Evolutionary conservation across 1,140 invertebrate genomes (phyloP).

Genomic region (Zaprionus ornatus): DNA sequence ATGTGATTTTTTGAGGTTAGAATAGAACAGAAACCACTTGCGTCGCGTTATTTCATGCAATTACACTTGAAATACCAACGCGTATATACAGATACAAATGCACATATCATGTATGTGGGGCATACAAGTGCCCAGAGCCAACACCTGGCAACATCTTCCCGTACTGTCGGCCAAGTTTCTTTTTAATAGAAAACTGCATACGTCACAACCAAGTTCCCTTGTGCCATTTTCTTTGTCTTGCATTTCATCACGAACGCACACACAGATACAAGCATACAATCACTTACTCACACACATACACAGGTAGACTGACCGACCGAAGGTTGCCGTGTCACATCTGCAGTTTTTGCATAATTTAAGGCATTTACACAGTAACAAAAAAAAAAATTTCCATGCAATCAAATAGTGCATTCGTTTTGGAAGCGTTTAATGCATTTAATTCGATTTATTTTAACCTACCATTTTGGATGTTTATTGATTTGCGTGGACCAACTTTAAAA

Average conservation of each 20-base stretch:
- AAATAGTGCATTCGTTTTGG: background rate
- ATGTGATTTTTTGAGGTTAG: conserved; percentile 64
- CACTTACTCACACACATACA: conserved; percentile 29
- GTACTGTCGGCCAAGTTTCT: conserved; percentile 22
- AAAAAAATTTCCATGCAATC: conserved; percentile 38
- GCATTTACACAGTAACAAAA: background rate
- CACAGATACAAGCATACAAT: conserved; percentile 1
- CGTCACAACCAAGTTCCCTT: conserved; percentile 59
- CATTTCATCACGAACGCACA: conserved; percentile 55
- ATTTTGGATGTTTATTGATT: conserved; percentile 94
- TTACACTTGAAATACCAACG: conserved; percentile 32
- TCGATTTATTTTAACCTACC: conserved; percentile 86
- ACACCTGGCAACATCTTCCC: conserved; percentile 35
- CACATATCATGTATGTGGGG: conserved; percentile 11
- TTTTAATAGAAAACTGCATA: conserved; percentile 71
- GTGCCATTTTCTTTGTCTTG: conserved; percentile 73
- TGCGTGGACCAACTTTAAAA: conserved; percentile 86
- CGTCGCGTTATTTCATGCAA: conserved; percentile 44
- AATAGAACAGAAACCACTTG: conserved; percentile 57
- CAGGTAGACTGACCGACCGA: background rate
- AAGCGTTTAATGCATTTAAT: conserved; percentile 24
- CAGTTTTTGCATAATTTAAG: conserved; percentile 38
- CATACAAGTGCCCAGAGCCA: conserved; percentile 30
- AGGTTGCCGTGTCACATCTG: conserved; percentile 50
- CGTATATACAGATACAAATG: conserved; percentile 17